These are phyloP conservation scores for Drosophila antonietae DNA, from an alignment of 2,888 invertebrate genomes.

Conservation along the genomic window DNA sequence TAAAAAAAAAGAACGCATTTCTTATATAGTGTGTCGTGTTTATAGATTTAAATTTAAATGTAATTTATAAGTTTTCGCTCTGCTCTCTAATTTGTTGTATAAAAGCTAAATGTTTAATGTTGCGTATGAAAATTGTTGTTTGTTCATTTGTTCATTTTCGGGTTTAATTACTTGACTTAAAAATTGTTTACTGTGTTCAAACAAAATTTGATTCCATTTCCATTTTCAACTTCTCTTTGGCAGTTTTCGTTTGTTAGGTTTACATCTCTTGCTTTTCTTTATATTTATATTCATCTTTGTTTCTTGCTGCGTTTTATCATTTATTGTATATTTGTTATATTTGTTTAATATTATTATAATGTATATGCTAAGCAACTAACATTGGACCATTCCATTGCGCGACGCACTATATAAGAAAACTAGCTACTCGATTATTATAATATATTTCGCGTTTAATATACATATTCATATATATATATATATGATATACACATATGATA, in stretches of 20 bases:
- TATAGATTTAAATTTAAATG: conserved; percentile 41
- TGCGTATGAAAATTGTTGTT: conserved; percentile 62
- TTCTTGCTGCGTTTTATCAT: conserved; percentile 23
- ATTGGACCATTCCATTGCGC: conserved; percentile 80
- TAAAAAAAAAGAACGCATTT: conserved; percentile 61
- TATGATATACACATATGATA: conserved; percentile 32
- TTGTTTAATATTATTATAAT: conserved; percentile 52
- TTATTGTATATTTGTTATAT: conserved; percentile 56
- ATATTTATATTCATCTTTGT: conserved; percentile 1
- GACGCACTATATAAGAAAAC: conserved; percentile 81
- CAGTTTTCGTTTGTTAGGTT: conserved; percentile 74
- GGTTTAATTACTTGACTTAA: conserved; percentile 33
- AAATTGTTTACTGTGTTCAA: conserved; percentile 50
- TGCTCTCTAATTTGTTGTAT: conserved; percentile 47
- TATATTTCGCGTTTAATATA: conserved; percentile 47
- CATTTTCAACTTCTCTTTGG: conserved; percentile 56
- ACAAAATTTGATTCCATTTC: conserved; percentile 60
- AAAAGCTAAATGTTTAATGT: conserved; percentile 73
- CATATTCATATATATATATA: conserved; percentile 26
- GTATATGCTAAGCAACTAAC: conserved; percentile 80
- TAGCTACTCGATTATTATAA: conserved; percentile 72
- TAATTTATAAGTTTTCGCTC: conserved; percentile 14
- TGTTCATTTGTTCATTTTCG: conserved; percentile 10
- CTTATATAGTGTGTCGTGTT: conserved; percentile 80
- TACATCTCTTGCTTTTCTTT: conserved; percentile 27